A percentile compares a stretch with the other conserved stretches of the same genome.
Evolutionary conservation across 2,113 vertebrate species (phyloP).

Genomic region (Rhinoderma darwinii): DNA sequence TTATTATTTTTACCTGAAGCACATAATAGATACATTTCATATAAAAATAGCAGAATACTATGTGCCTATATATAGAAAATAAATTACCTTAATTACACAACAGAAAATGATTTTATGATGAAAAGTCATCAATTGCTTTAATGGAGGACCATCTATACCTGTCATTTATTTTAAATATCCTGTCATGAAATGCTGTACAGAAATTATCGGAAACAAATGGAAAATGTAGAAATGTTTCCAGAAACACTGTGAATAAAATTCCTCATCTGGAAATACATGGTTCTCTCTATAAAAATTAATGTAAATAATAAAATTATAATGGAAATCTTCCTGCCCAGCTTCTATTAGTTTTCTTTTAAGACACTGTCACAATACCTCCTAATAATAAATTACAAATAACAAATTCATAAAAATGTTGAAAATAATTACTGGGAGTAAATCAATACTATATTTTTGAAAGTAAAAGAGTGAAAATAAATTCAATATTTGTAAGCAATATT

Average conservation of each 20-base stretch:
- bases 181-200: not conserved
- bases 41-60: not conserved
- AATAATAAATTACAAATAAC: not conserved
- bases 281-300: not conserved
- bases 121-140: slow-evolving; percentile 23
- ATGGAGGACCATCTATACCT: slow-evolving; percentile 2
- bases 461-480: not conserved
- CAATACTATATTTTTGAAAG: not conserved
- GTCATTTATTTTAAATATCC: not conserved
- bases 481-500: not conserved
- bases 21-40: not conserved
- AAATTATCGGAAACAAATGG: not conserved
- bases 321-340: not conserved
- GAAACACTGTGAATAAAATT: not conserved
- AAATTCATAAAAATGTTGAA: not conserved
- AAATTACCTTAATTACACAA: not conserved
- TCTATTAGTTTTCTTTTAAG: not conserved
- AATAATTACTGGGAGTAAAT: not conserved
- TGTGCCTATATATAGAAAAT: not conserved
- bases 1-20: not conserved
- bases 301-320: slow-evolving; percentile 22
- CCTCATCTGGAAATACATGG: slow-evolving; percentile 30
- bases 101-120: not conserved
- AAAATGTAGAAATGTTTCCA: not conserved
- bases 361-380: not conserved